phyloP scores from a whole-genome alignment of 37 sponge, comb jelly and placozoan genomes.

The Chondrosia reniformis region DNA sequence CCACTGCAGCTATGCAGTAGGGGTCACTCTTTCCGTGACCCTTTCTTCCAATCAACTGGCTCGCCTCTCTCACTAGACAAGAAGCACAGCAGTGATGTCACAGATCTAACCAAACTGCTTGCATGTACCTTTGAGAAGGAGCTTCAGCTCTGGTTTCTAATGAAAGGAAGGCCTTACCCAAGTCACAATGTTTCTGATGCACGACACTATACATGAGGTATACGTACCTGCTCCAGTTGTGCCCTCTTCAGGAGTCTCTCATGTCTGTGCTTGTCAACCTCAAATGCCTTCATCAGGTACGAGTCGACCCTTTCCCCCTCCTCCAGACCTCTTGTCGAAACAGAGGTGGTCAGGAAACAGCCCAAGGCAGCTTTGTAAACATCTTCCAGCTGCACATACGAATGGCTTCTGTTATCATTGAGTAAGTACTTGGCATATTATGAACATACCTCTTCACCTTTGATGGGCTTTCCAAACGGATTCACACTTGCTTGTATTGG shows the following conservation, averaged over 20 bases:
- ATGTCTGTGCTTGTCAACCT: background rate
- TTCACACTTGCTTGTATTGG: no score
- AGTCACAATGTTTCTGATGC: no score
- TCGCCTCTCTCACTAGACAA: constrained; percentile 4
- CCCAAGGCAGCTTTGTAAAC: constrained; percentile 13
- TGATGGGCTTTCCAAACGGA: no score
- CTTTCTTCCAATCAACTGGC: background rate
- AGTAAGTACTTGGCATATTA: no score
- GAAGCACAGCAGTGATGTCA: background rate
- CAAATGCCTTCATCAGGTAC: background rate
- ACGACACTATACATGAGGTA: no score
- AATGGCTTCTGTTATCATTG: no score
- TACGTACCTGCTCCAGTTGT: no score
- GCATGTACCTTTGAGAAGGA: no score
- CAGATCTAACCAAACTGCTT: background rate
- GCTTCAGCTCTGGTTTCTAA: no score
- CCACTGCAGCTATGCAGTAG: constrained; percentile 10
- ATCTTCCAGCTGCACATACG: constrained; percentile 11
- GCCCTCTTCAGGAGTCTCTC: no score
- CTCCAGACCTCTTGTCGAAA: background rate
- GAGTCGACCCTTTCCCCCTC: background rate
- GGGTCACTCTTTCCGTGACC: constrained; percentile 29
- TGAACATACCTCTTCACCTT: no score
- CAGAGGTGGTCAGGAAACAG: background rate
- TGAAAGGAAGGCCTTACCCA: no score